These are phyloP conservation scores for Patiria miniata DNA, from an alignment of 35 echinoderm and acorn worm genomes.

Conservation along the genomic window DNA sequence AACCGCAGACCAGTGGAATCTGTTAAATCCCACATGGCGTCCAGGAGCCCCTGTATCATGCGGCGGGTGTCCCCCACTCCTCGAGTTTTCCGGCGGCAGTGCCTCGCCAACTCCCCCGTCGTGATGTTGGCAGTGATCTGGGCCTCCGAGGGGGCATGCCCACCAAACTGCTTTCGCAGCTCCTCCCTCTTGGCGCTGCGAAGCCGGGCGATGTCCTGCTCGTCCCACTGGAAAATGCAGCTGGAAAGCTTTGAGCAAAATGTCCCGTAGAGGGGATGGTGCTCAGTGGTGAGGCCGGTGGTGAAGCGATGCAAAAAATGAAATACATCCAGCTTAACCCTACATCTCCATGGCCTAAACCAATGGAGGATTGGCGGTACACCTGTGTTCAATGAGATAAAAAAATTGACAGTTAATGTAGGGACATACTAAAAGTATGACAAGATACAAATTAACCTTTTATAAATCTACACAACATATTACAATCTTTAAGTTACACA, in stretches of 20 bases:
- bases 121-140: constrained; percentile 25
- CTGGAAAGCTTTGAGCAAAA: constrained; percentile 35
- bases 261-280: constrained; percentile 50
- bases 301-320: constrained; percentile 29
- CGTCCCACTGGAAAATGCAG: constrained; percentile 41
- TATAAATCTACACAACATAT: not conserved
- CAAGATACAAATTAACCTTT: too few species aligned
- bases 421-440: too few species aligned
- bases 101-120: constrained; percentile 27
- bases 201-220: not conserved
- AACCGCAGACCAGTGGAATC: constrained; percentile 37
- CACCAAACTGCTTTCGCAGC: constrained; percentile 30
- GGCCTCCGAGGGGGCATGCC: constrained; percentile 15
- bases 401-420: too few species aligned
- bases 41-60: not conserved
- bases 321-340: constrained; percentile 27
- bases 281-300: constrained; percentile 43
- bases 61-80: constrained; percentile 10
- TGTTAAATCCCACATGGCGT: constrained; percentile 41
- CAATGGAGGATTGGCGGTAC: not conserved
- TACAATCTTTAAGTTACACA: too few species aligned
- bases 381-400: too few species aligned
- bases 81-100: constrained; percentile 37
- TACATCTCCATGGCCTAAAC: not conserved
- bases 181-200: too few species aligned